A percentile compares a stretch with the other conserved stretches of the same genome.
Conservation (phyloP, 2,797 vertebrate genomes). For the Austrolebias charrua region DNA sequence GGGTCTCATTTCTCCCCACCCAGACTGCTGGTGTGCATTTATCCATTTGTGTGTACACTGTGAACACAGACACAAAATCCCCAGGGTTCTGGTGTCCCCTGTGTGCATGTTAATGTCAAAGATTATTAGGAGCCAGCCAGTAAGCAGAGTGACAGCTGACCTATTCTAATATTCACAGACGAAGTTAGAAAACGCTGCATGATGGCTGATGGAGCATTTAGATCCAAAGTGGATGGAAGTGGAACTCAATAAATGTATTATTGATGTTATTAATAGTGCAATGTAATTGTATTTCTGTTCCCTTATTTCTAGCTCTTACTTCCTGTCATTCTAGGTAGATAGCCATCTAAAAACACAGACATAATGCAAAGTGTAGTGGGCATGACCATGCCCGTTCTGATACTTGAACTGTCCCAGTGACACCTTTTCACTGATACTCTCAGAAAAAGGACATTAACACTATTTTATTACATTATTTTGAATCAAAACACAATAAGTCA, state of each 20-base stretch:
- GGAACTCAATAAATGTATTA: conserved; percentile 17
- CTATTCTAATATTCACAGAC: conserved; percentile 74
- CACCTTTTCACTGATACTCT: too few species aligned
- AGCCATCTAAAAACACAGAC: conserved; percentile 19
- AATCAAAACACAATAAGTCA: too few species aligned
- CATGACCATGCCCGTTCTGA: too few species aligned
- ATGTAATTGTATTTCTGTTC: conserved; percentile 41
- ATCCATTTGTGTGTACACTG: conserved; percentile 9
- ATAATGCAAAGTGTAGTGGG: background rate
- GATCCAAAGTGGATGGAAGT: conserved; percentile 29
- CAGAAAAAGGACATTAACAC: too few species aligned
- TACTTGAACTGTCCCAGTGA: too few species aligned
- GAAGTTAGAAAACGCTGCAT: conserved; percentile 38
- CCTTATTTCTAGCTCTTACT: conserved; percentile 18
- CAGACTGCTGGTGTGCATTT: conserved; percentile 19
- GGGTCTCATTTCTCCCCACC: conserved; percentile 18
- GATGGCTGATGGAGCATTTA: conserved; percentile 36
- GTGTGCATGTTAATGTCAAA: conserved; percentile 69
- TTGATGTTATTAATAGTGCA: conserved; percentile 8
- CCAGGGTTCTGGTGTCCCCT: conserved; percentile 73
- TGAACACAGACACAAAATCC: conserved; percentile 41
- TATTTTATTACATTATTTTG: too few species aligned
- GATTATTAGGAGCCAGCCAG: conserved; percentile 59
- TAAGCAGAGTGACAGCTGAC: conserved; percentile 74
- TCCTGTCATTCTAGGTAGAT: conserved; percentile 10